Conservation (phyloP, 1,140 invertebrate genomes). For the Chrysopa pallens region DNA sequence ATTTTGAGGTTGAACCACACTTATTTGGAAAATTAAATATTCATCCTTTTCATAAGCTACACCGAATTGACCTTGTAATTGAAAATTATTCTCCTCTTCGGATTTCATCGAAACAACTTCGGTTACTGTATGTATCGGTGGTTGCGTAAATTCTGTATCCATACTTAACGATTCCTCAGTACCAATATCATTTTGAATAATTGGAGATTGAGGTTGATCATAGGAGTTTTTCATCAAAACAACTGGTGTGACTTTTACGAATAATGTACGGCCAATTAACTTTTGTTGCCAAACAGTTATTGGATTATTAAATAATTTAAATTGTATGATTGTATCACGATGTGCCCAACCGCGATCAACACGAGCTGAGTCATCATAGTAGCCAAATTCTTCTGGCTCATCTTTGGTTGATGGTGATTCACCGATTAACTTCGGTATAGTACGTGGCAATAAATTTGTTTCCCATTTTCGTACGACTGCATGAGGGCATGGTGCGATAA, state of each 20-base stretch:
- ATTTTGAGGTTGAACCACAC: constrained; percentile 50
- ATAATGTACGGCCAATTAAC: constrained; percentile 47
- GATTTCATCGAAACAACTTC: constrained; percentile 36
- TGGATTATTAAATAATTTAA: constrained; percentile 71
- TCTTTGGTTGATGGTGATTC: constrained; percentile 9
- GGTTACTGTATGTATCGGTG: constrained; percentile 28
- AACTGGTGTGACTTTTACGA: constrained; percentile 59
- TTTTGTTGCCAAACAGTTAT: constrained; percentile 59
- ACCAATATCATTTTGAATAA: constrained; percentile 10
- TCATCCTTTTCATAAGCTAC: constrained; percentile 50
- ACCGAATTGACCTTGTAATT: constrained; percentile 68
- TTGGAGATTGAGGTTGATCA: constrained; percentile 13
- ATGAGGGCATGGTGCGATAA: constrained; percentile 24
- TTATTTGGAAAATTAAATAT: constrained; percentile 66
- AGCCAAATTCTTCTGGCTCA: constrained; percentile 21
- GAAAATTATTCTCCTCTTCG: constrained; percentile 35
- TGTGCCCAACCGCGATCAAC: constrained; percentile 76
- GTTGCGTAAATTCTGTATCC: constrained; percentile 29
- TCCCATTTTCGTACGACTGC: constrained; percentile 68
- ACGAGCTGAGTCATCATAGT: constrained; percentile 37
- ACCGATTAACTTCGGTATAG: constrained; percentile 10
- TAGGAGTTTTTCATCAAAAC: constrained; percentile 38
- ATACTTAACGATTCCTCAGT: constrained; percentile 31
- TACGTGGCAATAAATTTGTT: constrained; percentile 52
- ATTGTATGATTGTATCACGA: constrained; percentile 66